Conservation (phyloP, 2,888 invertebrate genomes). For the Pasiphila rectangulata region DNA sequence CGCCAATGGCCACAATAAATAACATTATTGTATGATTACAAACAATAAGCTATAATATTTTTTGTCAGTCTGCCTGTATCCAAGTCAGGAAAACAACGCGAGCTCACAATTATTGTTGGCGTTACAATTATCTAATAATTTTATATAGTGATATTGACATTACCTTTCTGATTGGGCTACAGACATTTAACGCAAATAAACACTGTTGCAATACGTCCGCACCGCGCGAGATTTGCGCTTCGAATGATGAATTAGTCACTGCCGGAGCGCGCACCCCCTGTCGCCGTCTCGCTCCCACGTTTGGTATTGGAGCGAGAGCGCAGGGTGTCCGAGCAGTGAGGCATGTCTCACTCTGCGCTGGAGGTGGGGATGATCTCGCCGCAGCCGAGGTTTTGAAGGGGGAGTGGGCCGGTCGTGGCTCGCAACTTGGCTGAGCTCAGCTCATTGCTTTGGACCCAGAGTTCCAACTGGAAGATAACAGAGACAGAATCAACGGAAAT, state of each 20-base stretch:
- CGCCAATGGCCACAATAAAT: slow-evolving; percentile 14
- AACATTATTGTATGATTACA: not conserved
- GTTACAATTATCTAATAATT: too few relatives aligned
- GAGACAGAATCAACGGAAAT: too few relatives aligned
- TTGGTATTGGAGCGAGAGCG: slow-evolving; percentile 42
- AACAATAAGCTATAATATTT: slow-evolving; percentile 8
- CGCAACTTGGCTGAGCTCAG: slow-evolving; percentile 71
- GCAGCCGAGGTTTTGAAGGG: slow-evolving; percentile 48
- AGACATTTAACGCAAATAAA: slow-evolving; percentile 24
- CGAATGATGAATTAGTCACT: slow-evolving; percentile 44
- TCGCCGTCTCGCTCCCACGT: slow-evolving; percentile 42
- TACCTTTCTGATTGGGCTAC: not conserved
- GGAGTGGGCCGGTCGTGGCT: slow-evolving; percentile 40
- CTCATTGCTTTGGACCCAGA: slow-evolving; percentile 78
- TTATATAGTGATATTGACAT: not conserved
- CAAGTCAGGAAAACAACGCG: not conserved
- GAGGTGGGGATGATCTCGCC: slow-evolving; percentile 58
- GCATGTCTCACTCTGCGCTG: slow-evolving; percentile 52
- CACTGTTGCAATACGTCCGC: slow-evolving; percentile 39
- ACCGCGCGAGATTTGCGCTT: slow-evolving; percentile 26
- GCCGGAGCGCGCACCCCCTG: slow-evolving; percentile 43
- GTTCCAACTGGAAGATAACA: slow-evolving; percentile 61
- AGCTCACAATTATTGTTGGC: not conserved
- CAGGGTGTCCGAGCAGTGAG: slow-evolving; percentile 54
- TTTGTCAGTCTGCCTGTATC: not conserved